phyloP scores from a whole-genome alignment of 1,140 invertebrate species.

The Drosophila azteca region DNA sequence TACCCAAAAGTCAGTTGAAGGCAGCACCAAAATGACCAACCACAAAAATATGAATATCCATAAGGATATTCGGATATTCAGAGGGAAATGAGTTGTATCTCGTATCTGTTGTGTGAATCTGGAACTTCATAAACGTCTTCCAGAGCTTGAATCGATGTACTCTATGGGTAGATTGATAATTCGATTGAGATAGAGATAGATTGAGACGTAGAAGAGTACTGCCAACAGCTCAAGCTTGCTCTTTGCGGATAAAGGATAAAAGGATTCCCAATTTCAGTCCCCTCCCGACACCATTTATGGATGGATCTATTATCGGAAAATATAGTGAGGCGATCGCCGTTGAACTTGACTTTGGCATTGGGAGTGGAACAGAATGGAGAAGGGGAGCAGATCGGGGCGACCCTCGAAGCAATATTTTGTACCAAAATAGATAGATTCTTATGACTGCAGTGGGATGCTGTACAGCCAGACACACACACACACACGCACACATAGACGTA shows the following conservation, averaged over 20 bases:
- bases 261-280: too few species aligned
- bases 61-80: not conserved
- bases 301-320: slow-evolving; percentile 33
- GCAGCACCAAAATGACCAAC: not conserved
- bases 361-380: slow-evolving; percentile 5
- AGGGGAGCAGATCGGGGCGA: slow-evolving; percentile 12
- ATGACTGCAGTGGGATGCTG: slow-evolving; percentile 48
- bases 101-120: not conserved
- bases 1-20: slow-evolving; percentile 1
- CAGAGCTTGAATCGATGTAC: slow-evolving; percentile 2
- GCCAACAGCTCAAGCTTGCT: too few species aligned
- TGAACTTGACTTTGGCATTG: slow-evolving; percentile 74
- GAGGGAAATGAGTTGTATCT: not conserved
- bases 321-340: slow-evolving; percentile 51
- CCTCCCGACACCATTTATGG: slow-evolving; percentile 5
- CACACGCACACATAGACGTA: slow-evolving; percentile 28
- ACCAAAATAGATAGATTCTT: slow-evolving; percentile 56
- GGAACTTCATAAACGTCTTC: not conserved
- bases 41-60: not conserved
- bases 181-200: too few species aligned
- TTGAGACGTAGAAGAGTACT: too few species aligned
- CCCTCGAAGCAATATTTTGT: slow-evolving; percentile 36
- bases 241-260: slow-evolving; percentile 16
- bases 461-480: slow-evolving; percentile 15
- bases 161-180: too few species aligned